A percentile compares a stretch with the other conserved stretches of the same genome.
Evolutionary conservation across 2,113 vertebrate genomes (phyloP).

Genomic region (Cyanoramphus novaezelandiae): DNA sequence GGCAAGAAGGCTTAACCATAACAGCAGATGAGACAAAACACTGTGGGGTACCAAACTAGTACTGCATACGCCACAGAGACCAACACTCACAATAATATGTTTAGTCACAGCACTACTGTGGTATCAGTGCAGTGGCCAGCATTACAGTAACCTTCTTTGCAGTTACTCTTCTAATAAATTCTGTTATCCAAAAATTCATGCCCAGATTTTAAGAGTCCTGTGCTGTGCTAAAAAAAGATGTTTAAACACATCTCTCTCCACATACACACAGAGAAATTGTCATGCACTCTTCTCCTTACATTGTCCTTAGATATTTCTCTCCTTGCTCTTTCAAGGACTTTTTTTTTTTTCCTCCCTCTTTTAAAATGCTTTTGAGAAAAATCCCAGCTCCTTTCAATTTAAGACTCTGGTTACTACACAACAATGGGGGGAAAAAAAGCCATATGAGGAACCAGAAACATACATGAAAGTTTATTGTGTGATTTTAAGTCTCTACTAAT

Average conservation of each 20-base stretch:
- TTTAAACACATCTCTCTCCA: background rate
- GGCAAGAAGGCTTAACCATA: background rate
- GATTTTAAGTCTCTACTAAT: background rate
- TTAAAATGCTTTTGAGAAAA: background rate
- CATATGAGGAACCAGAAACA: background rate
- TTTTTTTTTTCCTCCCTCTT: background rate
- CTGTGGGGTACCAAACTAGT: background rate
- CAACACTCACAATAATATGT: background rate
- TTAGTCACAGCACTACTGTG: background rate
- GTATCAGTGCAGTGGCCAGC: background rate
- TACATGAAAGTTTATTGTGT: background rate
- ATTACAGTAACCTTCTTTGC: background rate
- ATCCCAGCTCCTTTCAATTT: background rate
- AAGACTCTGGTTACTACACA: background rate
- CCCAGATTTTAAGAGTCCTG: background rate
- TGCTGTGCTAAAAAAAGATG: background rate
- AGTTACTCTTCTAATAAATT: background rate
- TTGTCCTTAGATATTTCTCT: background rate
- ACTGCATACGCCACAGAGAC: background rate
- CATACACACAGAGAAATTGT: background rate
- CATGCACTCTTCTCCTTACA: background rate
- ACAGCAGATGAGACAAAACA: background rate
- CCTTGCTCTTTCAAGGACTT: background rate
- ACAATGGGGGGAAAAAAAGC: accelerated
- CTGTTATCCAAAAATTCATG: background rate